Evolutionary conservation across 2,888 invertebrate genomes (phyloP), one percentile per base, ranked within the genome.

Genomic region (Xestia rhomboidea): DNA sequence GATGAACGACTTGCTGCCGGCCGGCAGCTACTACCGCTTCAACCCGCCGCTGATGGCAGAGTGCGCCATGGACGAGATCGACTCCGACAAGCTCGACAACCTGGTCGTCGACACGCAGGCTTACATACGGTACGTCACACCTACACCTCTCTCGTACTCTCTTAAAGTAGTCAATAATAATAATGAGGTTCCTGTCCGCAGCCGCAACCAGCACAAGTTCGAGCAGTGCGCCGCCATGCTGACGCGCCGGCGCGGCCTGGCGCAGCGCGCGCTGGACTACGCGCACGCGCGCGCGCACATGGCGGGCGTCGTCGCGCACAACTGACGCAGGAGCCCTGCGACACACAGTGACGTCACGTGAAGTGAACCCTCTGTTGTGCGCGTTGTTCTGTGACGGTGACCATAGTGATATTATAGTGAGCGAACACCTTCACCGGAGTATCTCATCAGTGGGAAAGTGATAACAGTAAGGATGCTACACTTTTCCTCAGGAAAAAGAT

Each of bases 21-120:
- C 97, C 0, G 97, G 97, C 62, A 97, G 97, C 54, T 99, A 99
- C 94, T 99, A 97, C 94, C 97, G 99, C 10, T 98, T 99, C 94
- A 99, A 99, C 95, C 99, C 99, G 0, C 98, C 99, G 88, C 95
- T 99, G 76, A 98, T 98, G 76, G 98, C 98, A 91, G 97, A 98
- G 93, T 97, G 98, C 76, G 97, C 97, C 24, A 98, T 99, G 97
- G 98, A 98, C 89, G 99, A 99, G 95, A 98, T 98, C 57, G 95
- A 98, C 84, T 97, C 98, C 0, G 97, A 97, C 41, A 98, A 98
- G 92, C 95, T 99, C 72, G 96, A 97, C 78, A 97, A 97, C 91
- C 95, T 99, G 90, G 96, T 98, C 81, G 97, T 97, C 46, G 99
- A 99, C 93, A 98, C 98, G 0, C 94, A 97, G 64, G 98, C 98